phyloP scores from a whole-genome alignment of 2,888 invertebrate genomes.

The Caenorhabditis sp. region DNA sequence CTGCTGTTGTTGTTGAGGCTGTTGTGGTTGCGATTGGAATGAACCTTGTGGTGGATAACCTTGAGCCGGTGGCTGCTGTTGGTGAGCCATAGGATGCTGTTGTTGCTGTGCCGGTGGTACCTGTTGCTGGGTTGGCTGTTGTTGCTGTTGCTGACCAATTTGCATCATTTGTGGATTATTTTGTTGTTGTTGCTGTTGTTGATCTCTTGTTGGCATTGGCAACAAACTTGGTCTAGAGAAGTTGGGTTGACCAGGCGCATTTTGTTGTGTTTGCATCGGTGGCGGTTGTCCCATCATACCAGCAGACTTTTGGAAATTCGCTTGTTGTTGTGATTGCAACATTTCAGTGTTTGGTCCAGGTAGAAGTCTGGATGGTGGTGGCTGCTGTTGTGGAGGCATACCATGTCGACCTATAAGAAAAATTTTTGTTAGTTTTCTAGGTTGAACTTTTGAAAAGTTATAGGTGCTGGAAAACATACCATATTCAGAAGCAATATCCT shows the following conservation, averaged over 20 bases:
- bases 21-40: conserved; percentile 7
- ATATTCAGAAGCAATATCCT: not conserved
- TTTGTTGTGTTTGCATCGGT: conserved; percentile 20
- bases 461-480: not conserved
- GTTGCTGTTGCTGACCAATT: conserved; percentile 10
- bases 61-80: conserved; percentile 6
- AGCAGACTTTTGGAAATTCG: conserved; percentile 1
- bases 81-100: not conserved
- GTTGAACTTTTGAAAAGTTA: not conserved
- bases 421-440: not conserved
- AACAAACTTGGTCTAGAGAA: not conserved
- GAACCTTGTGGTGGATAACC: not conserved
- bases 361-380: not conserved
- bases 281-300: conserved; percentile 17
- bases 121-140: conserved; percentile 18
- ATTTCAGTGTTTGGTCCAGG: not conserved
- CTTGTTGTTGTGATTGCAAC: conserved; percentile 13
- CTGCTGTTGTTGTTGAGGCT: conserved; percentile 6
- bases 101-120: conserved; percentile 10
- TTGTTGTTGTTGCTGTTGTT: conserved; percentile 15
- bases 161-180: conserved; percentile 11
- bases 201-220: conserved; percentile 1
- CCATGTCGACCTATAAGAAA: not conserved
- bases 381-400: not conserved
- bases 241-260: not conserved